Evolutionary conservation across 2,888 invertebrate species (phyloP), one percentile per base, ranked within the genome.

Genomic region (Xestia sexstrigata): DNA sequence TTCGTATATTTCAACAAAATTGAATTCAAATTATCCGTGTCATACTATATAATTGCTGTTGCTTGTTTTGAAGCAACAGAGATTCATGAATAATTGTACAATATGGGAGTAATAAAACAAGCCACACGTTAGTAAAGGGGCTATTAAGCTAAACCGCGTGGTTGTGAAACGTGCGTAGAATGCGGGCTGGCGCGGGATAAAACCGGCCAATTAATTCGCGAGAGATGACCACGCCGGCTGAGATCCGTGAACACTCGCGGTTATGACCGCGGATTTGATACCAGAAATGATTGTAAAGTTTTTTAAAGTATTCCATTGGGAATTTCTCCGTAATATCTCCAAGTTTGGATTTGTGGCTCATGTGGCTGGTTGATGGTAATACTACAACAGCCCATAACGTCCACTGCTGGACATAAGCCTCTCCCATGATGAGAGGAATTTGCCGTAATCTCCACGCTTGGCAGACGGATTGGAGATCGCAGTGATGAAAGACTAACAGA

Each of bases 141-240:
- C 82, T 87, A 87, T 82, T 83, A 87, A 78, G 69, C 70, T 88
- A 86, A 86, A 82, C 66, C 66, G 80, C 52, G 45, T 62, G 62
- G 85, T 91, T 91, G 88, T 86, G 89, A 84, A 92, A 92, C 88
- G 82, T 89, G 89, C 85, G 86, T 87, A 89, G 92, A 91, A 91
- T 90, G 90, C 85, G 87, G 83, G 74, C 76, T 73, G n/a, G 70
- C 39, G 55, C 78, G 26, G 63, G 65, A 68, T 81, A 75, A 68
- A 47, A 65, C 70, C 39, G 70, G 76, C 79, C 91, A 92, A 93
- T 93, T 93, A 93, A 92, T 91, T 89, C 88, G 88, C 89, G 76
- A 85, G 87, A 92, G 90, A 92, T 90, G 90, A 91, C 79, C 87
- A 75, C 76, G 45, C 78, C 69, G n/a, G 60, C 39, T 58, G 66